Conservation (phyloP, 35 echinoderm and acorn worm species). For the Chiridota heheva region DNA sequence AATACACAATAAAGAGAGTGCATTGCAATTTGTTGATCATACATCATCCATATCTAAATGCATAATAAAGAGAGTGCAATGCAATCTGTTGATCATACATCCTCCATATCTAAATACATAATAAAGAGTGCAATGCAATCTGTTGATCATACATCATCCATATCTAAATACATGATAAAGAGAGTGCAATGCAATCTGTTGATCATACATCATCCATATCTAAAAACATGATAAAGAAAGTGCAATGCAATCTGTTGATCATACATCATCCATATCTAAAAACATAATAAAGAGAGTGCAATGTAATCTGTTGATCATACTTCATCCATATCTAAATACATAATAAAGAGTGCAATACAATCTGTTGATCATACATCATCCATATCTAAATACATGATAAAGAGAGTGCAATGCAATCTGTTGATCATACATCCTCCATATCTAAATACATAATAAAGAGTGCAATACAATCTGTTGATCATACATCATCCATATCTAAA, state of each 20-base stretch:
- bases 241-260: constrained; percentile 78
- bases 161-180: constrained; percentile 70
- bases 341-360: constrained; percentile 75
- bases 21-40: constrained; percentile 74
- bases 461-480: constrained; percentile 78
- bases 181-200: constrained; percentile 76
- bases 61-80: no score
- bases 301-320: constrained; percentile 73
- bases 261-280: constrained; percentile 89
- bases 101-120: constrained; percentile 88
- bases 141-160: constrained; percentile 89
- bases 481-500: constrained; percentile 89
- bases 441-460: constrained; percentile 65
- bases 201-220: constrained; percentile 91
- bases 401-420: constrained; percentile 76
- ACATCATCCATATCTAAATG: constrained; percentile 87
- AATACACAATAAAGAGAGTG: no score
- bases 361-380: constrained; percentile 82
- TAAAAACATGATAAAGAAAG: no score
- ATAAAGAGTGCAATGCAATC: constrained; percentile 74
- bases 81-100: constrained; percentile 68
- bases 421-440: constrained; percentile 88
- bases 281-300: no score
- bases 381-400: constrained; percentile 81
- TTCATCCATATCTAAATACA: constrained; percentile 86